Evolutionary conservation across 64 coral and sea anemone species (phyloP), one percentile per base, ranked within the genome.

Genomic region (Anthopleura sola): DNA sequence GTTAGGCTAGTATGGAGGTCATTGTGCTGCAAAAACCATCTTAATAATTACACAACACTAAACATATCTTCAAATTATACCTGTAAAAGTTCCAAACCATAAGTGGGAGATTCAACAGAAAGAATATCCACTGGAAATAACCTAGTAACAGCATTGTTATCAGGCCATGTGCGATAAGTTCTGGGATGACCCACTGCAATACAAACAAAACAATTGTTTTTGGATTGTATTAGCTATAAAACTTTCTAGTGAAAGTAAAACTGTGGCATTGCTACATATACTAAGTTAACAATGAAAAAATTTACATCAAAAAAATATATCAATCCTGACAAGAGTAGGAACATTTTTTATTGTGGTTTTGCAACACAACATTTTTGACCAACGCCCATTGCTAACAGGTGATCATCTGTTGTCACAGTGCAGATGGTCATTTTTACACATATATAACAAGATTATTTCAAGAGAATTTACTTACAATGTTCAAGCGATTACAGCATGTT

Each of bases 61-160:
- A n/a, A n/a, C n/a, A n/a, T n/a, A n/a, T n/a, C n/a, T n/a, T n/a
- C n/a, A n/a, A n/a, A n/a, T n/a, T n/a, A n/a, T 75, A 99, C 97
- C 97, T 94, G 75, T 94, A 99, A 55, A 99, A 86, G 76, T 92
- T 86, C 97, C 92, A 99, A 13, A 81, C 84, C 20, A 78, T 80
- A 20, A 99, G n/a, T 26, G 97, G 97, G 24, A 89, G 21, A 66
- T 94, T 99, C 46, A 94, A 46, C 50, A 94, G 38, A 71, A 99
- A 99, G 84, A 94, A 87, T 64, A 94, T 87, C 92, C 92, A 99
- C 79, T 99, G 97, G 79, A 92, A 99, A 75, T 94, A 90, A 32
- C 66, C 68, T 13, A 99, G 92, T 4, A 99, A 74, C 37, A 94
- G 44, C 9, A 90, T 29, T 5, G 87, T 89, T 88, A 99, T 46